phyloP scores from a whole-genome alignment of 2,113 vertebrate genomes.

The Equus przewalskii region DNA sequence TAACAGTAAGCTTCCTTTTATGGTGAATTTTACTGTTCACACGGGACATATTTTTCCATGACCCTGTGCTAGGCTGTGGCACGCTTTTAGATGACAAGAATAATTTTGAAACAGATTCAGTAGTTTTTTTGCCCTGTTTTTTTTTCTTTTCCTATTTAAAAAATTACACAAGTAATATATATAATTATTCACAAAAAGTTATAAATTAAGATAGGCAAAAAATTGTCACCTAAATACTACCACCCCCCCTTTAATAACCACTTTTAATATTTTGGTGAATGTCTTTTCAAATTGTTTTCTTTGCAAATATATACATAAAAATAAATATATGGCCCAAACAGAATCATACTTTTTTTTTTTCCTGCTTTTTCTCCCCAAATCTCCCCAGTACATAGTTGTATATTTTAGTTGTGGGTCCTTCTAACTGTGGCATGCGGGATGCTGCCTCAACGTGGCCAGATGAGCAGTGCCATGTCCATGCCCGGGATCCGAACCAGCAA shows the following conservation, averaged over 20 bases:
- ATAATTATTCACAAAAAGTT: constrained; percentile 17
- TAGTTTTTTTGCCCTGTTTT: neutral
- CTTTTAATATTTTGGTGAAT: neutral
- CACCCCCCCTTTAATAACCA: neutral
- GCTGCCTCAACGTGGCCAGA: no score
- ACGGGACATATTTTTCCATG: neutral
- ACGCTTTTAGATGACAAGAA: neutral
- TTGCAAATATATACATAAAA: neutral
- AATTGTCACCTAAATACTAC: neutral
- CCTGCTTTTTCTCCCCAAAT: no score
- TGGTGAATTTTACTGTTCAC: neutral
- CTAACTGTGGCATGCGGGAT: no score
- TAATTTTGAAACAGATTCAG: neutral
- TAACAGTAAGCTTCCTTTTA: neutral
- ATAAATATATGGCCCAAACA: neutral
- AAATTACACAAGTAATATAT: neutral
- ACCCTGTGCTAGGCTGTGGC: neutral
- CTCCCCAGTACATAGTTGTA: no score
- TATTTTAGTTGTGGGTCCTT: no score
- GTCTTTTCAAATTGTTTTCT: constrained; percentile 9
- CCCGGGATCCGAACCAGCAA: no score
- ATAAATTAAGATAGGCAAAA: neutral
- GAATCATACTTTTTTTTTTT: neutral
- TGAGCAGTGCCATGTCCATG: no score
- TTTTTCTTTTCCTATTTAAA: neutral